These are phyloP conservation scores for Lathronympha strigana DNA, from an alignment of 2,888 invertebrate species.

Conservation along the genomic window DNA sequence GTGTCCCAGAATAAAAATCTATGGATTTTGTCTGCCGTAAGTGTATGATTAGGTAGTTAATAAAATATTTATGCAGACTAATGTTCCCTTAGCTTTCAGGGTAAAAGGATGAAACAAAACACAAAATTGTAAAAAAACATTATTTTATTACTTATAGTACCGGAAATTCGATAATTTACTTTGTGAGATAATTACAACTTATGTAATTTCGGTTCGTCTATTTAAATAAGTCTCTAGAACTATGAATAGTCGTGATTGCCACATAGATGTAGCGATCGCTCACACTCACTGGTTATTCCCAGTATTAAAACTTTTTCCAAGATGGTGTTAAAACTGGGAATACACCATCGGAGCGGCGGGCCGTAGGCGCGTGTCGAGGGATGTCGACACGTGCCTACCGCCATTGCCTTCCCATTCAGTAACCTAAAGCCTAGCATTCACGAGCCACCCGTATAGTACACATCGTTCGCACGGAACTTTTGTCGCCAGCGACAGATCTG, in stretches of 20 bases:
- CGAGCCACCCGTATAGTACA: constrained; percentile 6
- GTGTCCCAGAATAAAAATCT: too few relatives aligned
- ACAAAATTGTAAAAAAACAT: constrained; percentile 65
- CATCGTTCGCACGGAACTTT: constrained; percentile 15
- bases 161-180: constrained; percentile 83
- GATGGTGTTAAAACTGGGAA: constrained; percentile 6
- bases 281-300: constrained; percentile 50
- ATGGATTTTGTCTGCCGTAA: too few relatives aligned
- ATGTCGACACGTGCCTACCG: constrained; percentile 80
- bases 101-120: constrained; percentile 49
- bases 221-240: constrained; percentile 81
- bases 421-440: constrained; percentile 14
- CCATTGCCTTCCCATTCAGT: constrained; percentile 47
- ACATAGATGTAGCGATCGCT: constrained; percentile 55
- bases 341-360: constrained; percentile 47
- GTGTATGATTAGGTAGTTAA: too few relatives aligned
- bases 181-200: constrained; percentile 78
- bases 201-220: constrained; percentile 75
- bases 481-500: constrained; percentile 10
- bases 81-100: background rate
- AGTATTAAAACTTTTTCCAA: background rate
- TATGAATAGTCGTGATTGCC: constrained; percentile 69
- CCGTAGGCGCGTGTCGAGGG: constrained; percentile 80
- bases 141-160: constrained; percentile 79
- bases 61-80: too few relatives aligned